These are phyloP conservation scores for Smutsia gigantea DNA, from an alignment of 2,797 vertebrate species.

Conservation along the genomic window DNA sequence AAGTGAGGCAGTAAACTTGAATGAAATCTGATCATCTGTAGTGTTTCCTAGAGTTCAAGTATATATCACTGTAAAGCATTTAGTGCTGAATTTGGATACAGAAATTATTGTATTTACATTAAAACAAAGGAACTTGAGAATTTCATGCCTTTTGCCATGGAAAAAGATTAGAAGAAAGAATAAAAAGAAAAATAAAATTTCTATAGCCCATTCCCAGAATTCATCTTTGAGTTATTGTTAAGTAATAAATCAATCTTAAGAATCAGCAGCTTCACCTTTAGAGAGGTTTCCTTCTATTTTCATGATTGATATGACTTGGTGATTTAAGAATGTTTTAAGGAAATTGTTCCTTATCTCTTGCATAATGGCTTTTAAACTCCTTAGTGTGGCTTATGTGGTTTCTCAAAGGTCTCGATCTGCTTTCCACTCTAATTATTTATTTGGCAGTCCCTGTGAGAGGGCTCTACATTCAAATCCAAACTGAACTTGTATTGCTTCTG, in stretches of 20 bases:
- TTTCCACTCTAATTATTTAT: neutral
- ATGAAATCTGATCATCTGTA: neutral
- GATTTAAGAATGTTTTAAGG: neutral
- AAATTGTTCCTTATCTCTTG: neutral
- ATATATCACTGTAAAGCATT: neutral
- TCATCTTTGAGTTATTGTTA: neutral
- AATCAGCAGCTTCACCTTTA: neutral
- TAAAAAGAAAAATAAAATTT: constrained; percentile 10
- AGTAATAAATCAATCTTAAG: neutral
- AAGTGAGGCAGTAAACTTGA: neutral
- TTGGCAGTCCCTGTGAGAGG: neutral
- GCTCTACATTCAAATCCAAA: neutral
- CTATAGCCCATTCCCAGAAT: neutral
- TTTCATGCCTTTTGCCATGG: neutral
- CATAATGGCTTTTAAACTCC: neutral
- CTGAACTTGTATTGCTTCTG: neutral
- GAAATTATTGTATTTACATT: constrained; percentile 12
- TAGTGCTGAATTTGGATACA: neutral
- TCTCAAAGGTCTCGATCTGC: neutral
- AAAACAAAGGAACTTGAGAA: neutral
- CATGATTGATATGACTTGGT: neutral
- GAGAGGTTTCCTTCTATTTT: neutral
- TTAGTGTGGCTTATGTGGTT: neutral
- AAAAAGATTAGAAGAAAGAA: neutral
- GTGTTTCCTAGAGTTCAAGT: neutral